These are phyloP conservation scores for Drosophila bipectinata DNA, from an alignment of 1,140 invertebrate genomes.

Conservation along the genomic window DNA sequence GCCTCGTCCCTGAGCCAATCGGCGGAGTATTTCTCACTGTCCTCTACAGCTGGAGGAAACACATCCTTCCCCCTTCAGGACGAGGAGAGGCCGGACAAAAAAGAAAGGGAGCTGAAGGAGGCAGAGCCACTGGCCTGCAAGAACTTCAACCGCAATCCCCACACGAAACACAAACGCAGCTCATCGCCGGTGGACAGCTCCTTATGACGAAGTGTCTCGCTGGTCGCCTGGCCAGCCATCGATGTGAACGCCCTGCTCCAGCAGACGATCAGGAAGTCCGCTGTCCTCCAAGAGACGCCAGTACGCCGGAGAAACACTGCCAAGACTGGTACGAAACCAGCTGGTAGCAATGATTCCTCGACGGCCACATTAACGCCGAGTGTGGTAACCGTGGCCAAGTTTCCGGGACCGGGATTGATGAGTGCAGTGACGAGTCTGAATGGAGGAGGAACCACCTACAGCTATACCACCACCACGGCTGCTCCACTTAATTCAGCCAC, in stretches of 20 bases:
- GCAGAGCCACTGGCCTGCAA: conserved; percentile 34
- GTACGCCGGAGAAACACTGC: conserved; percentile 22
- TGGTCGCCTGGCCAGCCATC: conserved; percentile 84
- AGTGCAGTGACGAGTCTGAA: conserved; percentile 63
- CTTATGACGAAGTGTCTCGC: conserved; percentile 84
- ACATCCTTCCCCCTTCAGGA: conserved; percentile 19
- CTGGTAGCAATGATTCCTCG: conserved; percentile 76
- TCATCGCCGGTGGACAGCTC: conserved; percentile 61
- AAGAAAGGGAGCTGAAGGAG: conserved; percentile 14
- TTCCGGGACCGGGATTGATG: conserved; percentile 48
- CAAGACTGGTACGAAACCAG: conserved; percentile 13
- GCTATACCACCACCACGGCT: conserved; percentile 43
- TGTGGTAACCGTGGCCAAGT: conserved; percentile 69
- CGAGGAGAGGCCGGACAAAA: background rate
- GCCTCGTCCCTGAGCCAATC: conserved; percentile 78
- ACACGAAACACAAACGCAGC: conserved; percentile 55
- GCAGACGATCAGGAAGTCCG: conserved; percentile 79
- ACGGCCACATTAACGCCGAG: conserved; percentile 74
- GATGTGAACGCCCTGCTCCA: conserved; percentile 81
- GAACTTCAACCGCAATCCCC: conserved; percentile 64
- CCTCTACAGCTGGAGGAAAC: conserved; percentile 42
- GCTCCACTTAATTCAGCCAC: background rate
- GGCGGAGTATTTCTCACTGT: conserved; percentile 77
- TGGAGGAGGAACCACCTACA: conserved; percentile 43
- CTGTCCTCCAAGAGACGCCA: conserved; percentile 69